These are phyloP conservation scores for Drosophila mayri DNA, from an alignment of 1,140 invertebrate genomes.

Conservation along the genomic window DNA sequence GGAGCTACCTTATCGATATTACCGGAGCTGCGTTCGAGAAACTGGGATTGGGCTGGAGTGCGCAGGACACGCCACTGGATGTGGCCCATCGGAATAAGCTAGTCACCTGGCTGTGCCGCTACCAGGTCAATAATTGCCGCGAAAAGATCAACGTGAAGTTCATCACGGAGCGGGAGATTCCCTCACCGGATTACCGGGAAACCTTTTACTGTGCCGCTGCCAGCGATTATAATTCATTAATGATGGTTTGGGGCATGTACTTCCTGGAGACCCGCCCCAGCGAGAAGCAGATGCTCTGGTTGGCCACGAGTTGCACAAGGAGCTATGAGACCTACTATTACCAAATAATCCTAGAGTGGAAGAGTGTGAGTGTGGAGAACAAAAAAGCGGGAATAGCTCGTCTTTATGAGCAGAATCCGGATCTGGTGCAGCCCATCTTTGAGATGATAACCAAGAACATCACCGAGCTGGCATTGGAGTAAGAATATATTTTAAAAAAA, in stretches of 20 bases:
- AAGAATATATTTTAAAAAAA: constrained; percentile 3
- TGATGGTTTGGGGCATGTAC: constrained; percentile 3
- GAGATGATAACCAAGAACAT: constrained; percentile 50
- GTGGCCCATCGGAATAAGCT: constrained; percentile 80
- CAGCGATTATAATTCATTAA: constrained; percentile 59
- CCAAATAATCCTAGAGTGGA: constrained; percentile 32
- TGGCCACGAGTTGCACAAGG: constrained; percentile 58
- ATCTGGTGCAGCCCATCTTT: constrained; percentile 74
- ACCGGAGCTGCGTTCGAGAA: constrained; percentile 40
- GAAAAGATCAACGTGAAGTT: constrained; percentile 48
- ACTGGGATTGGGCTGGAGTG: constrained; percentile 43
- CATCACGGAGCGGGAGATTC: not conserved
- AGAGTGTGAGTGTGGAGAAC: not conserved
- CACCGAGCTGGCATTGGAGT: constrained; percentile 43
- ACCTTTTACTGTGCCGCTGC: constrained; percentile 87
- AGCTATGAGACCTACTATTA: constrained; percentile 40
- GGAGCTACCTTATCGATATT: constrained; percentile 47
- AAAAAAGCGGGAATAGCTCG: constrained; percentile 74
- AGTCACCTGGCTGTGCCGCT: constrained; percentile 86
- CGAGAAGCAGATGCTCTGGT: constrained; percentile 52
- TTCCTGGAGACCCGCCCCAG: constrained; percentile 31
- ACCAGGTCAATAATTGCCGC: constrained; percentile 85
- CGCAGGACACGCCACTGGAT: constrained; percentile 57
- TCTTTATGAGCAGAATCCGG: constrained; percentile 83
- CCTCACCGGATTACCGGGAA: constrained; percentile 86